Conservation (phyloP, 2,888 invertebrate species). For the Rhyacophila evoluta region DNA sequence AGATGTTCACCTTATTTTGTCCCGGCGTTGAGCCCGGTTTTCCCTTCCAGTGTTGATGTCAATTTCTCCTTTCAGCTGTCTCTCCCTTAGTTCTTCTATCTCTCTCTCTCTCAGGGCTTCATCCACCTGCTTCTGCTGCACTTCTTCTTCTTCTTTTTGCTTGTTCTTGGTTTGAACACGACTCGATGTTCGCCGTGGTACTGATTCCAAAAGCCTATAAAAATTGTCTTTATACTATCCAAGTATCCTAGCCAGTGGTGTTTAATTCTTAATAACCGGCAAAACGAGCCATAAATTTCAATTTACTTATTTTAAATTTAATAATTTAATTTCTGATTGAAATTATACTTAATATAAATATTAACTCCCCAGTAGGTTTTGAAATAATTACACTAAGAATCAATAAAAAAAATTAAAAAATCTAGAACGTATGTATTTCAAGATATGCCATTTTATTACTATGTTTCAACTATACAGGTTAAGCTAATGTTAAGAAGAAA, state of each 20-base stretch:
- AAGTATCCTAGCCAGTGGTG: background rate
- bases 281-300: no score
- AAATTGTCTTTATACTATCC: slow-evolving; percentile 52
- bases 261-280: no score
- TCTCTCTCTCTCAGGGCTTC: slow-evolving; percentile 55
- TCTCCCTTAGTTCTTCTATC: slow-evolving; percentile 56
- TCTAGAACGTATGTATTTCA: no score
- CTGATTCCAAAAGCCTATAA: slow-evolving; percentile 73
- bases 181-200: slow-evolving; percentile 77
- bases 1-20: slow-evolving; percentile 61
- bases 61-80: slow-evolving; percentile 36
- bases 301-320: no score
- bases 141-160: slow-evolving; percentile 67
- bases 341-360: no score
- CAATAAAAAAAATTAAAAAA: no score
- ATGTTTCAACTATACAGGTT: no score
- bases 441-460: no score
- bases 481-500: no score
- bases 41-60: slow-evolving; percentile 63
- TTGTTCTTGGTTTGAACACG: slow-evolving; percentile 74
- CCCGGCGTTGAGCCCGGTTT: slow-evolving; percentile 70
- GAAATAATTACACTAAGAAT: no score
- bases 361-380: no score
- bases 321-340: no score
- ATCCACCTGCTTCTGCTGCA: slow-evolving; percentile 56